Percentiles rank a stretch among this genome's conserved stretches.
Conservation (phyloP, 2,888 invertebrate genomes). For the Diplolepis rosae region DNA sequence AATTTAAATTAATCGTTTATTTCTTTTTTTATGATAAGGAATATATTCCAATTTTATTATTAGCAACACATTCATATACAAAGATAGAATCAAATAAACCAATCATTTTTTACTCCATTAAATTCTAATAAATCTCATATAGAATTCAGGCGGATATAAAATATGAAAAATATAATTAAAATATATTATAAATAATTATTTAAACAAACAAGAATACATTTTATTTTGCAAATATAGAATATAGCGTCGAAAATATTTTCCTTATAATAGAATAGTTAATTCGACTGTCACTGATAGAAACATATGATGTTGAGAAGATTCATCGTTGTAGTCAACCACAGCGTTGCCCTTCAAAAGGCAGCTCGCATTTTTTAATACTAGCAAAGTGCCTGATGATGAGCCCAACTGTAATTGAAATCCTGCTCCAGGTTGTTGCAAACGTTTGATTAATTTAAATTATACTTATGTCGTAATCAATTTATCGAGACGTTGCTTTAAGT, state of each 20-base stretch:
- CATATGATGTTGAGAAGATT: not conserved
- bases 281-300: not conserved
- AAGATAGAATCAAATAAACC: no score
- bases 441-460: not conserved
- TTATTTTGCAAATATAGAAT: no score
- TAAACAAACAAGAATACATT: no score
- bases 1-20: not conserved
- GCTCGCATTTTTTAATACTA: slow-evolving; percentile 36
- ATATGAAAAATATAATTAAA: no score
- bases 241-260: no score
- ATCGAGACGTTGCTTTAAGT: not conserved
- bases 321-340: slow-evolving; percentile 30
- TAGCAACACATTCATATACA: no score
- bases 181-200: no score
- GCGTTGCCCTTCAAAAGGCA: slow-evolving; percentile 43
- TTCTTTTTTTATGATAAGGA: not conserved
- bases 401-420: slow-evolving; percentile 34
- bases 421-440: not conserved
- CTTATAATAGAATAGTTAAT: no score
- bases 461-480: no score
- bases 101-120: no score
- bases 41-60: not conserved
- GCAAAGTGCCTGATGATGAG: slow-evolving; percentile 43
- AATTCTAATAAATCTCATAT: no score
- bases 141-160: no score